These are phyloP conservation scores for Rhyzopertha dominica DNA, from an alignment of 1,140 invertebrate genomes.

Conservation along the genomic window DNA sequence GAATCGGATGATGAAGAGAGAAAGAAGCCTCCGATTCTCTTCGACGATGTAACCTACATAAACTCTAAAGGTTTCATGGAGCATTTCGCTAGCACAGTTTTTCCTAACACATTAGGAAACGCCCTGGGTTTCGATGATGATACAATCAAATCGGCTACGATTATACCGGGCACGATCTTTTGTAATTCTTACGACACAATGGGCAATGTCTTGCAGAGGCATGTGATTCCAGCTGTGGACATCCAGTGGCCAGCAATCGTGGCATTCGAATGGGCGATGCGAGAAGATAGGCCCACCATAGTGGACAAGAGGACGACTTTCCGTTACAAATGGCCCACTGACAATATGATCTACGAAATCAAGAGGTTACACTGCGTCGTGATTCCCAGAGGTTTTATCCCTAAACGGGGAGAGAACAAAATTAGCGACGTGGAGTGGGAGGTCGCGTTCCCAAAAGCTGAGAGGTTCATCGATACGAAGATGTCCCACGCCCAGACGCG, in stretches of 20 bases:
- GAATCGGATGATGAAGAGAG: slow-evolving; percentile 17
- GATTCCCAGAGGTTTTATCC: slow-evolving; percentile 60
- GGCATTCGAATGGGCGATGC: slow-evolving; percentile 27
- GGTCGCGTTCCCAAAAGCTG: slow-evolving; percentile 65
- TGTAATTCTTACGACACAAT: slow-evolving; percentile 29
- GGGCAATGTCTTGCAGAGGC: slow-evolving; percentile 17
- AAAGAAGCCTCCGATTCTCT: slow-evolving; percentile 13
- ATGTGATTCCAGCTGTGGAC: slow-evolving; percentile 30
- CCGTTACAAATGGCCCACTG: slow-evolving; percentile 61
- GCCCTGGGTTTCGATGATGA: slow-evolving; percentile 25
- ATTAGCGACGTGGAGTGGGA: slow-evolving; percentile 60
- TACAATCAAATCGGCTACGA: slow-evolving; percentile 19
- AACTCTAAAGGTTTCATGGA: slow-evolving; percentile 34
- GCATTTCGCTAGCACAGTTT: slow-evolving; percentile 30
- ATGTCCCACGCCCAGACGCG: slow-evolving; percentile 63
- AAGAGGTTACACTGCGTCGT: slow-evolving; percentile 62
- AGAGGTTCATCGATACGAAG: slow-evolving; percentile 64
- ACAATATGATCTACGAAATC: slow-evolving; percentile 58
- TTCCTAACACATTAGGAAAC: slow-evolving; percentile 29
- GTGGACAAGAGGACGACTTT: slow-evolving; percentile 20
- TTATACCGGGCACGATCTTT: slow-evolving; percentile 32
- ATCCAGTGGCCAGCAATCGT: slow-evolving; percentile 32
- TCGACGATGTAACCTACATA: slow-evolving; percentile 25
- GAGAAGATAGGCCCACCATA: slow-evolving; percentile 31
- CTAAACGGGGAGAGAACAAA: slow-evolving; percentile 52